Evolutionary conservation across 2,113 vertebrate genomes (phyloP).

Genomic region (Pseudonaja textilis): DNA sequence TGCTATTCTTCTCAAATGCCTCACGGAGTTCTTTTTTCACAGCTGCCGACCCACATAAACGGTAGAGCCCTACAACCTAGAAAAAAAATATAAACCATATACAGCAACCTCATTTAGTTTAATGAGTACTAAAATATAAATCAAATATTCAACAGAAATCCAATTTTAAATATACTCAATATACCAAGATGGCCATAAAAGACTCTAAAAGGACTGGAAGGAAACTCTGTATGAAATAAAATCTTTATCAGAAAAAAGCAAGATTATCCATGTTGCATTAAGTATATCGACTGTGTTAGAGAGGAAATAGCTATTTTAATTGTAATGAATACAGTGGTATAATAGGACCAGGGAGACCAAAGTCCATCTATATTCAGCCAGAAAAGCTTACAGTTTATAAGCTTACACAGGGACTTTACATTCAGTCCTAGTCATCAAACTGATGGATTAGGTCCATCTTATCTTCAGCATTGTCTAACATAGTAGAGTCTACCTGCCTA

Average conservation of each 20-base stretch:
- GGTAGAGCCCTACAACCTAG: conserved; percentile 96
- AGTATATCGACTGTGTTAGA: fast-evolving
- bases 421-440: background rate
- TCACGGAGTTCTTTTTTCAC: conserved; percentile 98
- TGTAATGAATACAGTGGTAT: background rate
- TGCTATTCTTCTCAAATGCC: conserved; percentile 92
- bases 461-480: background rate
- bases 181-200: background rate
- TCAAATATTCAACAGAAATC: background rate
- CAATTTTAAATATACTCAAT: background rate
- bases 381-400: background rate
- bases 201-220: background rate
- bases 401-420: background rate
- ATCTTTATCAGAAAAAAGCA: fast-evolving
- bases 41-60: conserved; percentile 91
- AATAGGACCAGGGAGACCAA: background rate
- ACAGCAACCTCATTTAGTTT: conserved; percentile 1
- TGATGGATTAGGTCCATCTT: background rate
- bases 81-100: conserved; percentile 40
- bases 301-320: background rate
- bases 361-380: background rate
- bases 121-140: background rate
- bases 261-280: fast-evolving
- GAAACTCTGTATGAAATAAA: fast-evolving
- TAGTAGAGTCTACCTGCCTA: background rate